Conservation (phyloP, 2,113 vertebrate genomes). For the Pseudolaguvia tuberculata region DNA sequence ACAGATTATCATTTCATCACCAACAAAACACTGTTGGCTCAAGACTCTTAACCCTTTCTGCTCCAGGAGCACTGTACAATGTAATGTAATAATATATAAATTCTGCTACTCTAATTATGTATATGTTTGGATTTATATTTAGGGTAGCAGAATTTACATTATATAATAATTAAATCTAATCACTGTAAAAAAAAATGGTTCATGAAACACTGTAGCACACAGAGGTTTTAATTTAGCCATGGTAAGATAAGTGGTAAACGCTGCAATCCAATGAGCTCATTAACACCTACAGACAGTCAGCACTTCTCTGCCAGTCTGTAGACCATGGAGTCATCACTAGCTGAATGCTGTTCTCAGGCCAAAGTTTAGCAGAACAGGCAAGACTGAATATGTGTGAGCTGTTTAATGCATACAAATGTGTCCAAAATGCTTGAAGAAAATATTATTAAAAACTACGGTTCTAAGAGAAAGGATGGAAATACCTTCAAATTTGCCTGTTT, state of each 20-base stretch:
- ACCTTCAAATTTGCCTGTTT: too few species aligned
- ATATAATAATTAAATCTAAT: conserved; percentile 13
- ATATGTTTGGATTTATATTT: background rate
- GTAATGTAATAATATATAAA: too few species aligned
- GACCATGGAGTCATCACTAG: conserved; percentile 17
- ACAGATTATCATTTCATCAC: background rate
- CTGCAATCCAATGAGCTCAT: conserved; percentile 19
- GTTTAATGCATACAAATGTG: conserved; percentile 13
- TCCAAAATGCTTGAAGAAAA: too few species aligned
- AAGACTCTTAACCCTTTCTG: too few species aligned
- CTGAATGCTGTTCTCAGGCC: conserved; percentile 9
- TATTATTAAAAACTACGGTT: too few species aligned
- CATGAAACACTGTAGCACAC: conserved; percentile 10
- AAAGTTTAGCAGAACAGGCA: conserved; percentile 6
- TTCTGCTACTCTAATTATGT: too few species aligned
- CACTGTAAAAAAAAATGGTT: conserved; percentile 9
- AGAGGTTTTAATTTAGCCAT: conserved; percentile 36
- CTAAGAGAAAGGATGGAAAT: too few species aligned
- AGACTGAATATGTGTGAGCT: background rate
- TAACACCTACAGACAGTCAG: conserved; percentile 9
- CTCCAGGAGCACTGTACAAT: too few species aligned
- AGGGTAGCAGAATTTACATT: background rate
- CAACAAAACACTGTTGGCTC: conserved; percentile 12
- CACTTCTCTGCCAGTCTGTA: conserved; percentile 20
- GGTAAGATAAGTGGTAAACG: conserved; percentile 30